Conservation (phyloP, 37 sponge, comb jelly and placozoan species). For the Diacarnus erythraeanus region DNA sequence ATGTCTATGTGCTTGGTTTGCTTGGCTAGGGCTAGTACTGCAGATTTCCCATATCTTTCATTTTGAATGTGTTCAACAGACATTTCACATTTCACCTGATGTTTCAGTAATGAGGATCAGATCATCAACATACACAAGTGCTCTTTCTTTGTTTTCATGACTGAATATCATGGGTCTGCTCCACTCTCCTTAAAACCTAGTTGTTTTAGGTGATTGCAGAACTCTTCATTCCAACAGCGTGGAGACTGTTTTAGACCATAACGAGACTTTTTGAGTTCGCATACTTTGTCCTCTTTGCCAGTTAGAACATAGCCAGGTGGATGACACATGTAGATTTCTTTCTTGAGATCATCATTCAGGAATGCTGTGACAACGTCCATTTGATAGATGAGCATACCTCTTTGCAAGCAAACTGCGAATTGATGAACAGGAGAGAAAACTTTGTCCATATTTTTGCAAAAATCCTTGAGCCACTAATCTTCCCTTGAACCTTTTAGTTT, state of each 20-base stretch:
- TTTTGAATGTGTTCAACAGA: constrained; percentile 21
- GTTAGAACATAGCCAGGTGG: constrained; percentile 31
- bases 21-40: constrained; percentile 51
- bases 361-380: constrained; percentile 61
- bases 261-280: constrained; percentile 16
- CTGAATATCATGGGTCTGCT: constrained; percentile 57
- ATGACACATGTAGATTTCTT: constrained; percentile 60
- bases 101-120: constrained; percentile 17
- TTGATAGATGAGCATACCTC: constrained; percentile 27
- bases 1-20: no score
- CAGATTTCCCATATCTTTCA: constrained; percentile 61
- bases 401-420: constrained; percentile 23
- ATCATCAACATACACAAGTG: constrained; percentile 21
- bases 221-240: constrained; percentile 55
- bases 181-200: constrained; percentile 44
- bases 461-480: constrained; percentile 57
- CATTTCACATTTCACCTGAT: neutral
- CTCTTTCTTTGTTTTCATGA: neutral
- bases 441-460: constrained; percentile 50
- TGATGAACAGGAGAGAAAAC: constrained; percentile 49
- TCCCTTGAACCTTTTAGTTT: constrained; percentile 39
- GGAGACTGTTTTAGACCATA: constrained; percentile 49
- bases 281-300: constrained; percentile 12
- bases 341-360: constrained; percentile 45
- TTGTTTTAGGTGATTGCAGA: constrained; percentile 32